phyloP scores from a whole-genome alignment of 2,888 invertebrate genomes.

The Brachypalpus laphriformis region DNA sequence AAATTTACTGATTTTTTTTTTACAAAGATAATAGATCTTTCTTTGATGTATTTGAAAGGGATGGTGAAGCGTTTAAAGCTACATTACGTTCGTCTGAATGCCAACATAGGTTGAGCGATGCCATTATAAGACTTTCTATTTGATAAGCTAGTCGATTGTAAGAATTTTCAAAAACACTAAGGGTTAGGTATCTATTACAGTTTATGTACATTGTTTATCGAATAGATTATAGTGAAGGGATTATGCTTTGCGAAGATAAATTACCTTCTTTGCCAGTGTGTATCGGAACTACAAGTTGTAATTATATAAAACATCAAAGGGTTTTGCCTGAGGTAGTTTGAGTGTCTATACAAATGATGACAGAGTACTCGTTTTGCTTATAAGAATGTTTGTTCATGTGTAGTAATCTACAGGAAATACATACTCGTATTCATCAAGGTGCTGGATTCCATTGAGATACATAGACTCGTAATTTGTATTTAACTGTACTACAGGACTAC shows the following conservation, averaged over 20 bases:
- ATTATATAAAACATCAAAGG: neutral
- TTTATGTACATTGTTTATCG: too few species aligned
- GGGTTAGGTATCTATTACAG: too few species aligned
- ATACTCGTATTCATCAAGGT: too few species aligned
- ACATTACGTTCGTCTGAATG: neutral
- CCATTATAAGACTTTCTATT: neutral
- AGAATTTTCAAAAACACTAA: neutral
- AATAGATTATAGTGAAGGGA: neutral
- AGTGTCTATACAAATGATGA: too few species aligned
- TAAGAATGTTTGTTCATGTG: too few species aligned
- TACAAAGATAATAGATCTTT: neutral
- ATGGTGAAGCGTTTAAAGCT: neutral
- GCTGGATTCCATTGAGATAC: too few species aligned
- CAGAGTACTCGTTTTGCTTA: too few species aligned
- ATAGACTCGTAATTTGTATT: too few species aligned
- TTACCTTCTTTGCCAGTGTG: too few species aligned
- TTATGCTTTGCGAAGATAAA: neutral
- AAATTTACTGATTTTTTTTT: neutral
- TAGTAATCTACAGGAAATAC: too few species aligned
- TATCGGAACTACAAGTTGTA: neutral
- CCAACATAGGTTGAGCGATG: neutral
- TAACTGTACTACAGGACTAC: too few species aligned
- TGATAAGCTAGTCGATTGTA: neutral
- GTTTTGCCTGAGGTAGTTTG: too few species aligned
- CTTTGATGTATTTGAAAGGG: neutral